A percentile compares a stretch with the other conserved stretches of the same genome.
Conservation (phyloP, 2,888 invertebrate genomes). For the Agrotis exclamationis region DNA sequence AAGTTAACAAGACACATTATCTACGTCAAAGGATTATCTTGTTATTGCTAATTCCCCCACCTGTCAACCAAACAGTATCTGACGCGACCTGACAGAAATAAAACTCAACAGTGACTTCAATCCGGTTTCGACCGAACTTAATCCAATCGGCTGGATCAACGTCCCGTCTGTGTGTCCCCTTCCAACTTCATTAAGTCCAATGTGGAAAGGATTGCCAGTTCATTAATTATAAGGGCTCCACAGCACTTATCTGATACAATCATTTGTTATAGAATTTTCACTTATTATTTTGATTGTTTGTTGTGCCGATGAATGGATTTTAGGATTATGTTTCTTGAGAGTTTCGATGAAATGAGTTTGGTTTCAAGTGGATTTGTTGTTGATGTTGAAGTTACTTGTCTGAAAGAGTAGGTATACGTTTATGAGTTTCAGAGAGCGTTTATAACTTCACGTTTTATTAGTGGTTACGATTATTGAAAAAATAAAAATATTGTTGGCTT, state of each 20-base stretch:
- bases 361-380: background rate
- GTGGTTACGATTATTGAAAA: too few species aligned
- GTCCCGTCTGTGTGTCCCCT: constrained; percentile 64
- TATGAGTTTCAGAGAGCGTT: background rate
- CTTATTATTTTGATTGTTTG: constrained; percentile 65
- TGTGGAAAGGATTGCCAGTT: constrained; percentile 85
- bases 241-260: constrained; percentile 76
- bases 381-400: background rate
- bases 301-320: constrained; percentile 45
- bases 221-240: constrained; percentile 87
- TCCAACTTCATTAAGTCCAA: constrained; percentile 81
- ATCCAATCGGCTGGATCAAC: constrained; percentile 22
- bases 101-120: background rate
- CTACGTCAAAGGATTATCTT: background rate
- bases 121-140: background rate
- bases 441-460: too few species aligned
- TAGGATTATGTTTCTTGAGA: constrained; percentile 39
- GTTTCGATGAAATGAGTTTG: constrained; percentile 16
- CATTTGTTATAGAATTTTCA: constrained; percentile 75
- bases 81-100: background rate
- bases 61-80: background rate
- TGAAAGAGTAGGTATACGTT: background rate
- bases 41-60: background rate
- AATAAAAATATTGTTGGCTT: too few species aligned
- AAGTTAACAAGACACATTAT: too few species aligned